These are phyloP conservation scores for Cyanoderma ruficeps DNA, from an alignment of 2,113 vertebrate species.

Conservation along the genomic window DNA sequence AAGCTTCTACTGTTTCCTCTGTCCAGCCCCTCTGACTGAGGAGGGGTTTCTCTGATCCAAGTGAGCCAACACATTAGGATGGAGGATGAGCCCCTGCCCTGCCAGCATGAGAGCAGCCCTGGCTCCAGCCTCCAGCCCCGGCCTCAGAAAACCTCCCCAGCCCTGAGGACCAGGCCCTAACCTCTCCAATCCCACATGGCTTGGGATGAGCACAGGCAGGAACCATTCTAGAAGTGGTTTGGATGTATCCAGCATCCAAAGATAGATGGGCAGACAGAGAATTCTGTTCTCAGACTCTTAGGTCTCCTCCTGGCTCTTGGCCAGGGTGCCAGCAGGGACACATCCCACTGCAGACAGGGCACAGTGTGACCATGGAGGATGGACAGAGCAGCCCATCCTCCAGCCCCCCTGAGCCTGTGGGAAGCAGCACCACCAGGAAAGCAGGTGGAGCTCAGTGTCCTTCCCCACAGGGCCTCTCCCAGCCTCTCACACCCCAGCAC, in stretches of 20 bases:
- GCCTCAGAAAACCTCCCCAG: background rate
- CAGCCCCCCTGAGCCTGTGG: rapidly evolving
- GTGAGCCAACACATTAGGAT: background rate
- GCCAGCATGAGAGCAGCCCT: background rate
- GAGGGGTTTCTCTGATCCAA: background rate
- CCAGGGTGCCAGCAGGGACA: background rate
- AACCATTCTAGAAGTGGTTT: background rate
- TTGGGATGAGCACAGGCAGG: background rate
- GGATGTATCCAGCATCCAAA: background rate
- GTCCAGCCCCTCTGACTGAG: background rate
- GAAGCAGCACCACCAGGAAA: rapidly evolving
- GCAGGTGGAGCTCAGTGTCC: background rate
- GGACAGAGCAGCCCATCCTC: background rate
- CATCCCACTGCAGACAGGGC: background rate
- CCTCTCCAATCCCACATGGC: rapidly evolving
- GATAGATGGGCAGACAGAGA: background rate
- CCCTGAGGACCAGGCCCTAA: background rate
- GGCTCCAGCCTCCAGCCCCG: background rate
- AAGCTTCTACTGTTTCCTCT: background rate
- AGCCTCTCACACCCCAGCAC: background rate
- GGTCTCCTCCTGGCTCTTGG: background rate
- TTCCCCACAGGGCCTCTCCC: background rate
- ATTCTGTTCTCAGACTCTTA: background rate
- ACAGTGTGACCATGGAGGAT: rapidly evolving
- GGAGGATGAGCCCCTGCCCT: background rate